phyloP scores from a whole-genome alignment of 1,140 invertebrate genomes.

The Proctacanthus coquilletti region DNA sequence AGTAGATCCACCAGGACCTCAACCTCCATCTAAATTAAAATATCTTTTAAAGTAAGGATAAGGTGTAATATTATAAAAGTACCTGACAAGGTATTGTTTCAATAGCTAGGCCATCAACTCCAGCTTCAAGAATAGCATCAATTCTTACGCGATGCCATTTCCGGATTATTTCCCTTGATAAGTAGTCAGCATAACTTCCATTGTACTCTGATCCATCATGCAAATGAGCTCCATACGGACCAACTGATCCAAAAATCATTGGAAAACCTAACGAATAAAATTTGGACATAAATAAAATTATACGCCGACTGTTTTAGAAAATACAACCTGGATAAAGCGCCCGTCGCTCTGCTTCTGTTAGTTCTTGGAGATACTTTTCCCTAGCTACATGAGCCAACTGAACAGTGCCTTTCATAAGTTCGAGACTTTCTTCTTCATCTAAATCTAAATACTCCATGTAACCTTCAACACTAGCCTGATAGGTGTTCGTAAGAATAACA shows the following conservation, averaged over 20 bases:
- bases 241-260: conserved; percentile 66
- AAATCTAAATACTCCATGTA: conserved; percentile 54
- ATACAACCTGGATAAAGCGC: too few species aligned
- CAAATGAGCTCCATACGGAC: conserved; percentile 76
- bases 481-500: conserved; percentile 72
- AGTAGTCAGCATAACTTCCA: conserved; percentile 59
- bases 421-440: conserved; percentile 40
- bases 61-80: not conserved
- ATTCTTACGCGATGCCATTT: conserved; percentile 71
- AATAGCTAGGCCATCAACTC: conserved; percentile 67
- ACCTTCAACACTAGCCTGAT: conserved; percentile 70
- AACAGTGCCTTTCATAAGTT: conserved; percentile 54
- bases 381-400: conserved; percentile 36
- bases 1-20: conserved; percentile 62
- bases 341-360: conserved; percentile 9
- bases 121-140: conserved; percentile 53
- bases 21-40: conserved; percentile 46
- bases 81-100: conserved; percentile 75
- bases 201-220: conserved; percentile 82
- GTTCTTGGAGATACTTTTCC: conserved; percentile 11
- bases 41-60: not conserved
- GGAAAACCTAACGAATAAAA: conserved; percentile 24
- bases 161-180: conserved; percentile 46
- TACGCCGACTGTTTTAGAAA: not conserved
- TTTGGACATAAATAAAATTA: not conserved